Base-by-base conservation (phyloP, 2,113 vertebrate species). In the Odontesthes bonariensis region DNA sequence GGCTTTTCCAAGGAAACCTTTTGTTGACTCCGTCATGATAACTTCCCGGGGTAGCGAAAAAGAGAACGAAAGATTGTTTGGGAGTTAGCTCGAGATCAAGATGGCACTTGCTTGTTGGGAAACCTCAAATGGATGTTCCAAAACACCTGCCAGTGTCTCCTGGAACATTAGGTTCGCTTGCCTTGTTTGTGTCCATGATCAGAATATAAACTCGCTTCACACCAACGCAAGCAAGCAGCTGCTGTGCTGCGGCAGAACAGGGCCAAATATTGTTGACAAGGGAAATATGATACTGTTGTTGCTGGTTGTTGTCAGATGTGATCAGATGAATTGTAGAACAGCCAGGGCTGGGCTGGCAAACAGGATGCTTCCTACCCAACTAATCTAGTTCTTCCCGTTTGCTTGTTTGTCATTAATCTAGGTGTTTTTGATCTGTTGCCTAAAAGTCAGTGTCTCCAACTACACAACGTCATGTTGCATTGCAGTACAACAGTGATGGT, bases 1-100 rank as follows among this genome's bases (percentile, higher is more conserved):
- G 86, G 76, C 65, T 84, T 88, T 89, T 91, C 81, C 84, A 56
- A 86, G 82, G 83, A 86, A 87, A 86, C 79, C 57, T 81, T 87
- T 81, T 89, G 81, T 88, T 90, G 84, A 86, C 78, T 71, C 12
- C 56, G 32, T n/a, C 17, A 59, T 70, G 78, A 67, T 74, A 77
- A 53, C 63, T 49, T 63, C 27, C 69, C 68, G 20, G 42, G 64
- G 32, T 13, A 38, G 23, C 71, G 58, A 69, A 8, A 17, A 13
- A 33, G 52, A 23, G 23, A 35, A 6, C 8, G 40, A 3, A 16
- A 17, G 2, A 4, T 19, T 32, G 60, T 16, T 27, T 12, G 31
- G 14, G 40, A 40, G 46, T 57, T 33, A 17, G 74, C 62, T 69
- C 7, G 65, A 54, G 73, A 55, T 75, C 35, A 38, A 38, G 35